Evolutionary conservation across 2,888 invertebrate genomes (phyloP).

Genomic region (Nematopogon swammerdamellus): DNA sequence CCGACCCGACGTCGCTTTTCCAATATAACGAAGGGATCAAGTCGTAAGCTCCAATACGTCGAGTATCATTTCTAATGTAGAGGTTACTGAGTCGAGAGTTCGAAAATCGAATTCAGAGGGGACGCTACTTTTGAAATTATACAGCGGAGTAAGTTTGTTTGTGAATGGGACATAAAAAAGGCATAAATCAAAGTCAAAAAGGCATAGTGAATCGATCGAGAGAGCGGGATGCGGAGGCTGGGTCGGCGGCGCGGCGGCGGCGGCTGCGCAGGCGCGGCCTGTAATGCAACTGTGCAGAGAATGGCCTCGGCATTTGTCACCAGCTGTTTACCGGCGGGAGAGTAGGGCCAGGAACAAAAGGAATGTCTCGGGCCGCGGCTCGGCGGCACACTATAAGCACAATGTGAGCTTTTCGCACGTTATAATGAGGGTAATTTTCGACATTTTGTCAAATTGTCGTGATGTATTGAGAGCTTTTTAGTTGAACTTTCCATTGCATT

Average conservation of each 20-base stretch:
- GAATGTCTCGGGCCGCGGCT: no score
- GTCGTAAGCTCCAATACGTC: not conserved
- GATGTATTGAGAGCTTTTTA: slow-evolving; percentile 26
- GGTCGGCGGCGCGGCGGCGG: no score
- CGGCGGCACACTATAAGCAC: not conserved
- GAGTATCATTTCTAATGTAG: not conserved
- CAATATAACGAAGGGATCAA: not conserved
- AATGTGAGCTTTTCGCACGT: slow-evolving; percentile 28
- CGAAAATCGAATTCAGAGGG: no score
- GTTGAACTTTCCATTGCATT: not conserved
- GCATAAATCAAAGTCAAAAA: slow-evolving; percentile 59
- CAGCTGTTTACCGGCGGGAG: slow-evolving; percentile 32
- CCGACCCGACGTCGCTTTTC: not conserved
- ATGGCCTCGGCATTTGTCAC: slow-evolving; percentile 27
- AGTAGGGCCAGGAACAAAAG: not conserved
- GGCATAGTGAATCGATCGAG: slow-evolving; percentile 48
- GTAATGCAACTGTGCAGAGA: not conserved
- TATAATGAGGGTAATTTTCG: slow-evolving; percentile 54
- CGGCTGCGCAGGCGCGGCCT: no score
- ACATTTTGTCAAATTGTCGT: slow-evolving; percentile 50
- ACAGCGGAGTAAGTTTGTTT: slow-evolving; percentile 18
- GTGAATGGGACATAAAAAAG: slow-evolving; percentile 54
- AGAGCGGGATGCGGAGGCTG: slow-evolving; percentile 36
- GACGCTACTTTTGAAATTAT: not conserved
- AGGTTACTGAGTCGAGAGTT: not conserved